Evolutionary conservation across 2,888 invertebrate species (phyloP).

Genomic region (Noctua janthina): DNA sequence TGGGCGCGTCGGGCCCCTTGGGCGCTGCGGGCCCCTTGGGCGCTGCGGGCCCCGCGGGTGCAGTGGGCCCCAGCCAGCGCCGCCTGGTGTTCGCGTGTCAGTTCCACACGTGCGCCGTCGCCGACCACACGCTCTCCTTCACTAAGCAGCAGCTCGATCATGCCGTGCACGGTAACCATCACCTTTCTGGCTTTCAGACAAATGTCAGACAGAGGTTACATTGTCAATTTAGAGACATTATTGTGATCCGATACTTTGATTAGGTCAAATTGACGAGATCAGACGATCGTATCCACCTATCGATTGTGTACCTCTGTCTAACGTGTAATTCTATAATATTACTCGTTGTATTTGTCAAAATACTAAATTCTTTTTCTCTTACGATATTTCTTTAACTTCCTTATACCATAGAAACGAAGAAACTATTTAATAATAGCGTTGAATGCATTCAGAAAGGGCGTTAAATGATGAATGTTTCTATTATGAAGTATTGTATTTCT

Average conservation of each 20-base stretch:
- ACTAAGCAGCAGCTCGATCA: constrained; percentile 96
- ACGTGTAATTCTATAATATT: background rate
- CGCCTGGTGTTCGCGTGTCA: constrained; percentile 96
- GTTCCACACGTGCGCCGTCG: constrained; percentile 98
- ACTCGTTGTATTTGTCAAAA: constrained; percentile 21
- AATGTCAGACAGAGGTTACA: background rate
- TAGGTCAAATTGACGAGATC: background rate
- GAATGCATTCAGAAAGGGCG: too few relatives aligned
- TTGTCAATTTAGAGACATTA: background rate
- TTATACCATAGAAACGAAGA: background rate
- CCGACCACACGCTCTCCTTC: constrained; percentile 95
- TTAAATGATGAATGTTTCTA: background rate
- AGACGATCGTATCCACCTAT: background rate
- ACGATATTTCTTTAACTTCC: background rate
- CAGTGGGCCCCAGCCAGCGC: constrained; percentile 81
- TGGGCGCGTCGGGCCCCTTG: background rate
- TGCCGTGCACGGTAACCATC: constrained; percentile 93
- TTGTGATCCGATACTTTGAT: background rate
- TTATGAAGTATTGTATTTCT: background rate
- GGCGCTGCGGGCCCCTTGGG: constrained; percentile 3
- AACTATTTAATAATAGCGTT: background rate
- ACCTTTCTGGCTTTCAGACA: constrained; percentile 17
- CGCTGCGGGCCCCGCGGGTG: background rate
- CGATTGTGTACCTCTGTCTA: background rate
- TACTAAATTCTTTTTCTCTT: constrained; percentile 12